Conservation (phyloP, 2,113 vertebrate species). For the Odontophorus gujanensis region DNA sequence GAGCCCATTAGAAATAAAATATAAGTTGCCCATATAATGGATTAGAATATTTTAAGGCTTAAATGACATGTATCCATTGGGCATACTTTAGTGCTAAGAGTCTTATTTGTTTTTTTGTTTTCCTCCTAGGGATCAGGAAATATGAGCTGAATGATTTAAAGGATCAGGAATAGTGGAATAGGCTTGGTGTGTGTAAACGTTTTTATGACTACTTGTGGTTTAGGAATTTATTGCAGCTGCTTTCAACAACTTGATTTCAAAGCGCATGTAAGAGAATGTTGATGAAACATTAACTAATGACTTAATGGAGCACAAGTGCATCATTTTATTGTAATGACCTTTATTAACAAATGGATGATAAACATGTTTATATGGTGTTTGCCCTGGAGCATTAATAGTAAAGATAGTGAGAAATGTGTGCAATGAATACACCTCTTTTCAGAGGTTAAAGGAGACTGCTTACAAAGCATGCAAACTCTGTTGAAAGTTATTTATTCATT, state of each 20-base stretch:
- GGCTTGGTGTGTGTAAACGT: not conserved
- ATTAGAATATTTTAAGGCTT: conserved; percentile 10
- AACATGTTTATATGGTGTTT: not conserved
- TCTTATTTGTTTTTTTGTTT: not conserved
- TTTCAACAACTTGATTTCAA: conserved; percentile 26
- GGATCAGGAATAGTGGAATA: not conserved
- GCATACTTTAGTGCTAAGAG: not conserved
- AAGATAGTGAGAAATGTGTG: not conserved
- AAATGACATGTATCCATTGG: not conserved
- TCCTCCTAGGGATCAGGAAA: not conserved
- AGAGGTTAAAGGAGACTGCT: not conserved
- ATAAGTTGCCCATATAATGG: not conserved
- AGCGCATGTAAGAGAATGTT: not conserved
- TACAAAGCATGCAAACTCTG: not conserved
- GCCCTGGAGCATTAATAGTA: not conserved
- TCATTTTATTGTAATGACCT: not conserved
- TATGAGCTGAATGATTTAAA: not conserved
- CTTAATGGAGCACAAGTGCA: not conserved
- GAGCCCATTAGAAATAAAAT: conserved; percentile 44
- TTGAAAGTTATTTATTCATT: not conserved
- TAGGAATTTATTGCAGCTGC: not conserved
- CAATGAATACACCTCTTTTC: not conserved
- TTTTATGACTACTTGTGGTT: not conserved
- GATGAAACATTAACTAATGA: not conserved
- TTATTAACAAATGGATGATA: not conserved